These are phyloP conservation scores for Cheirogaleus major DNA, from an alignment of 2,797 vertebrate genomes.

Conservation along the genomic window DNA sequence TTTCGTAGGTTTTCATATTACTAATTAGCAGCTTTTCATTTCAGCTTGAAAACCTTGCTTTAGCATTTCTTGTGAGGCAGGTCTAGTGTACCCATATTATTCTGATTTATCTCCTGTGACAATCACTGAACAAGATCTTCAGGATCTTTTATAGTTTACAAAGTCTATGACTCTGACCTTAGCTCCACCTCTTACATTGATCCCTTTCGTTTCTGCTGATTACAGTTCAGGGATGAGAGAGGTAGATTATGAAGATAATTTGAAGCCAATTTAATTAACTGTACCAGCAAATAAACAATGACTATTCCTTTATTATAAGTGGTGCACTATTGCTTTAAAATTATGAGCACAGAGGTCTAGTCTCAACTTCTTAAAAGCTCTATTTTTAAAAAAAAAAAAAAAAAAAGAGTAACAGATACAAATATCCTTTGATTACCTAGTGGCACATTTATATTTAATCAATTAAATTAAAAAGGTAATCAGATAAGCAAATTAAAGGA, in stretches of 20 bases:
- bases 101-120: neutral
- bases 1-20: neutral
- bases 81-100: neutral
- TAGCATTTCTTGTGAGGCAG: neutral
- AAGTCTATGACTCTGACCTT: neutral
- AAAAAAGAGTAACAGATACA: slow-evolving; percentile 3
- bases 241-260: neutral
- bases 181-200: neutral
- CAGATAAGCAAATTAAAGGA: slow-evolving; percentile 58
- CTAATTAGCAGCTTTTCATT: neutral
- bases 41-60: neutral
- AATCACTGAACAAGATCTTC: neutral
- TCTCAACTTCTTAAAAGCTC: neutral
- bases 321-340: neutral
- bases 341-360: neutral
- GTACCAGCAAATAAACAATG: neutral
- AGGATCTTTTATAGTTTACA: neutral
- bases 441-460: neutral
- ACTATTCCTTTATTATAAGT: neutral
- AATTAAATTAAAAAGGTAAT: slow-evolving; percentile 12
- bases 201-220: neutral
- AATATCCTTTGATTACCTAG: slow-evolving; percentile 4
- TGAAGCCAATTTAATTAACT: slow-evolving; percentile 13
- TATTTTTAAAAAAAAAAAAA: neutral
- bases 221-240: neutral